Percentiles rank a stretch among this genome's conserved stretches.
Evolutionary conservation across 2,797 vertebrate species (phyloP).

Genomic region (Zalophus californianus): DNA sequence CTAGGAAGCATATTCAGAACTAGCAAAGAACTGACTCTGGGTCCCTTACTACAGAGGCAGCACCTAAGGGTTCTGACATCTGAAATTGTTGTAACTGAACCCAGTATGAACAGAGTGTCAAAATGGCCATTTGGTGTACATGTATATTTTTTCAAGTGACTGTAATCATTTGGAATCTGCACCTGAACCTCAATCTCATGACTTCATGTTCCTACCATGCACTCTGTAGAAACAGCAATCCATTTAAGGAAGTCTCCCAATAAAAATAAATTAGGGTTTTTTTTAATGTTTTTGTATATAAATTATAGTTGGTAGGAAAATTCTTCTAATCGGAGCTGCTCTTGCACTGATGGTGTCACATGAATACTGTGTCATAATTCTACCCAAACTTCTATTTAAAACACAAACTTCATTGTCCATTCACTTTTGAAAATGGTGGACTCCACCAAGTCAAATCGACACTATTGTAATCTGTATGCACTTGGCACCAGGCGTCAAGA

Average conservation of each 20-base stretch:
- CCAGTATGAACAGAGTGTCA: background rate
- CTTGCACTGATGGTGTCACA: background rate
- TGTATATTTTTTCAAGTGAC: background rate
- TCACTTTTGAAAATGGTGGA: background rate
- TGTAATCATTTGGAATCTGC: background rate
- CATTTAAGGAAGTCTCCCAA: background rate
- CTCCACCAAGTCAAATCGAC: background rate
- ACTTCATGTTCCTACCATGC: background rate
- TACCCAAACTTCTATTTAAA: background rate
- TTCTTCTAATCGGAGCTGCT: background rate
- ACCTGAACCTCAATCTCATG: background rate
- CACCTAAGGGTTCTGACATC: accelerated
- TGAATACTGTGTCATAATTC: background rate
- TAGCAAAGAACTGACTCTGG: background rate
- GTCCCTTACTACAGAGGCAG: background rate
- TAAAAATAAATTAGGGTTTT: background rate
- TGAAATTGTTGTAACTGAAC: background rate
- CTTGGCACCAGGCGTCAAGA: background rate
- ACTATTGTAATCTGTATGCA: background rate
- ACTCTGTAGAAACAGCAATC: background rate
- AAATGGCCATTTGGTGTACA: background rate
- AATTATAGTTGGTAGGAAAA: background rate
- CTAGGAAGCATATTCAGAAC: background rate
- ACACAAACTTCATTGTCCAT: background rate
- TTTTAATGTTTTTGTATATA: background rate